phyloP scores from a whole-genome alignment of 2,888 invertebrate species.

The Drosophila affinis region DNA sequence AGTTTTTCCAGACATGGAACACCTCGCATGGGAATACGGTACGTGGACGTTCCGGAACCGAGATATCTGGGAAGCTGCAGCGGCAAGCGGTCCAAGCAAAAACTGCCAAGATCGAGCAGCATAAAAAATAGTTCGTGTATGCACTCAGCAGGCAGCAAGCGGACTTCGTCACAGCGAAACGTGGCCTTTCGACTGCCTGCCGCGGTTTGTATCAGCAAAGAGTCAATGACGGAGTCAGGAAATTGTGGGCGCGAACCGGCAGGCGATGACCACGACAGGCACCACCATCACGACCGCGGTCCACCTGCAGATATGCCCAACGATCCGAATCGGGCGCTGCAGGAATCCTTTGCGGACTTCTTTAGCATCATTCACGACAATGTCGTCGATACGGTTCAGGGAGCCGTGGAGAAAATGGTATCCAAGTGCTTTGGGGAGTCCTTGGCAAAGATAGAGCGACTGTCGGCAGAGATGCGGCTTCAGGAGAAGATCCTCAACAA shows the following conservation, averaged over 20 bases:
- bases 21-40: neutral
- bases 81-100: slow-evolving; percentile 17
- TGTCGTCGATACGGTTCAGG: slow-evolving; percentile 77
- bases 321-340: slow-evolving; percentile 37
- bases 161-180: neutral
- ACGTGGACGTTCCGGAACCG: slow-evolving; percentile 1
- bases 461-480: slow-evolving; percentile 34
- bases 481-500: slow-evolving; percentile 53
- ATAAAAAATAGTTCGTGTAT: neutral
- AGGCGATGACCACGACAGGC: neutral
- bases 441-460: slow-evolving; percentile 37
- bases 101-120: slow-evolving; percentile 1
- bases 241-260: neutral
- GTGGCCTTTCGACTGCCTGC: slow-evolving; percentile 46
- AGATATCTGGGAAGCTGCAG: slow-evolving; percentile 6
- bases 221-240: neutral
- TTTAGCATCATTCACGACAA: slow-evolving; percentile 77
- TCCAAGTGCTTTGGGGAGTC: slow-evolving; percentile 53
- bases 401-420: slow-evolving; percentile 42
- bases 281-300: neutral
- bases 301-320: neutral
- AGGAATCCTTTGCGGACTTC: slow-evolving; percentile 78
- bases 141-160: neutral
- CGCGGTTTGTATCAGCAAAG: slow-evolving; percentile 9
- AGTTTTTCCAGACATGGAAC: neutral